Percentiles rank a stretch among this genome's conserved stretches.
phyloP scores from a whole-genome alignment of 2,888 invertebrate genomes.

The Watsonalla binaria region DNA sequence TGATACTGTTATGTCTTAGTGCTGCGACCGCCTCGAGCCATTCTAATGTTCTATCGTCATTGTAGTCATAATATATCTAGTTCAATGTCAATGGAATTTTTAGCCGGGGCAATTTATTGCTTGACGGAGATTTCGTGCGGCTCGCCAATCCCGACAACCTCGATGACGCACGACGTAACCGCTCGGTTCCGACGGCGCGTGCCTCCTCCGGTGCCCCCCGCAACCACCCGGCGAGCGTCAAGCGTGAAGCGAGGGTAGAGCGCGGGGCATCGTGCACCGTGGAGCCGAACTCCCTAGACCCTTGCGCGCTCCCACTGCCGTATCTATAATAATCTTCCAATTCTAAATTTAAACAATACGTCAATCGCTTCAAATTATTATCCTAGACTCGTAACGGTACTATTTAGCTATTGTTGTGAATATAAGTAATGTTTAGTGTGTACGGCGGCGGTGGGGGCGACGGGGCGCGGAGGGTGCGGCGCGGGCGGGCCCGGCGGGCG shows the following conservation, averaged over 20 bases:
- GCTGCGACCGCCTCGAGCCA: constrained; percentile 19
- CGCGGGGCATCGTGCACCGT: constrained; percentile 10
- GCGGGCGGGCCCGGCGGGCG: constrained; percentile 6
- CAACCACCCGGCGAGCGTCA: constrained; percentile 17
- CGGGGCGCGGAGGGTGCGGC: constrained; percentile 17
- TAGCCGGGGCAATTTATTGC: neutral
- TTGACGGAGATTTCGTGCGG: neutral
- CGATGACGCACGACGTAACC: constrained; percentile 21
- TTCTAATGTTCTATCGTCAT: constrained; percentile 4
- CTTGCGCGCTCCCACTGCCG: constrained; percentile 36
- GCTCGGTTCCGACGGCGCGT: constrained; percentile 29
- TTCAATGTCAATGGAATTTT: constrained; percentile 3
- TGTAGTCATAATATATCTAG: constrained; percentile 16
- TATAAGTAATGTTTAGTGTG: constrained; percentile 40
- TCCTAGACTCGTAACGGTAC: constrained; percentile 64
- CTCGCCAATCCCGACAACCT: constrained; percentile 1
- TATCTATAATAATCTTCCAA: constrained; percentile 49
- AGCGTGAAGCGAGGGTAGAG: constrained; percentile 10
- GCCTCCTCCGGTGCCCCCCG: constrained; percentile 17
- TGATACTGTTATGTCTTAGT: constrained; percentile 31
- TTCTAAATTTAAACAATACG: constrained; percentile 60
- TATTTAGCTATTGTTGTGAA: constrained; percentile 69
- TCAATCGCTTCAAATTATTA: constrained; percentile 69
- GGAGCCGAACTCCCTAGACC: constrained; percentile 16
- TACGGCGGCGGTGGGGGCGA: constrained; percentile 18